phyloP scores from a whole-genome alignment of 2,113 vertebrate species.

The Tympanuchus pallidicinctus region DNA sequence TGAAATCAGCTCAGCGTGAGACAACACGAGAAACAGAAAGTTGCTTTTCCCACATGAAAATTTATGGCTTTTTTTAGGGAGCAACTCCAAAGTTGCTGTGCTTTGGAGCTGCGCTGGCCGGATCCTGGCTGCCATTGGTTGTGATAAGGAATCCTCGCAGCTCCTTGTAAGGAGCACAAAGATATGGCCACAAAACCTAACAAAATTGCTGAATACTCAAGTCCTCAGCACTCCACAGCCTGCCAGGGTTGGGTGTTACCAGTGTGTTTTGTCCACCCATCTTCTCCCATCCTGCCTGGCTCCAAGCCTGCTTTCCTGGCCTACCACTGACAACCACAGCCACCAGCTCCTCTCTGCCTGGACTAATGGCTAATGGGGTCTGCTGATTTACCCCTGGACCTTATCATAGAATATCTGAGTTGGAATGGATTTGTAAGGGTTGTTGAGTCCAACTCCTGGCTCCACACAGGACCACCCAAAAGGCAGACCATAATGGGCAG shows the following conservation, averaged over 20 bases:
- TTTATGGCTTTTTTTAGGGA: not conserved
- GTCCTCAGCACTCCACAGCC: not conserved
- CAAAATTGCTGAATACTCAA: not conserved
- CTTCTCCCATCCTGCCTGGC: not conserved
- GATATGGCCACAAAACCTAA: not conserved
- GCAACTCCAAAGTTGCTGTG: not conserved
- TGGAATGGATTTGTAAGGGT: too few relatives aligned
- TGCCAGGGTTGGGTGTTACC: not conserved
- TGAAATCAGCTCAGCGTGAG: not conserved
- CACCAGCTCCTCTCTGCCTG: not conserved
- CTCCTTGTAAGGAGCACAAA: not conserved
- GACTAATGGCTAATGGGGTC: not conserved
- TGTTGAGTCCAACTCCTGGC: too few relatives aligned
- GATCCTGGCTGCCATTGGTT: not conserved
- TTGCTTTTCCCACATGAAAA: not conserved
- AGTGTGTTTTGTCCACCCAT: not conserved
- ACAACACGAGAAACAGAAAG: slow-evolving; percentile 4
- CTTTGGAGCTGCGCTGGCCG: not conserved
- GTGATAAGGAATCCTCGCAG: not conserved
- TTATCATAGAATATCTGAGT: not conserved
- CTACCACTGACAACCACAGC: not conserved
- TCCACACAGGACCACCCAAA: too few relatives aligned
- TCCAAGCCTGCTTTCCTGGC: not conserved
- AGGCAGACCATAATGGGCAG: not conserved
- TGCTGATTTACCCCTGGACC: not conserved